Base-by-base conservation (phyloP, 2,888 invertebrate genomes). In the Caenorhabditis uteleia region DNA sequence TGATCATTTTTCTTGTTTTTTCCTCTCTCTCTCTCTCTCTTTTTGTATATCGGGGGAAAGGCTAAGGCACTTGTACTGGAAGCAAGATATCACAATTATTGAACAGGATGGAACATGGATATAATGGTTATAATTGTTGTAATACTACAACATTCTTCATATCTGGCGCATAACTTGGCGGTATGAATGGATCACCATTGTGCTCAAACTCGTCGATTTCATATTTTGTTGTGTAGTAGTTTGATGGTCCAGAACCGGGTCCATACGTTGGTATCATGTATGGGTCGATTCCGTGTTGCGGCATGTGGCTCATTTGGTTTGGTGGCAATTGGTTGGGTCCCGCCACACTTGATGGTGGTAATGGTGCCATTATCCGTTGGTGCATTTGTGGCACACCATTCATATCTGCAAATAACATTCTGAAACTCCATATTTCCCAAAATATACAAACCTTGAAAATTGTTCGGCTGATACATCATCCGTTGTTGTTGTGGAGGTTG, bases 111-210 rank as follows among this genome's bases (percentile, higher is more conserved):
- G 26, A 38, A n/a, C n/a, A n/a, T n/a, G n/a, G n/a, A n/a, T n/a
- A n/a, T n/a, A 12, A 34, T 27, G 14, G 34, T 71, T 70, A 81
- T 44, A 81, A 68, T 31, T 73, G 80, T 57, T 82, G 82, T 44
- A 82, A 61, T 14, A 82, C 77, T 14, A 82, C 82, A 33, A 74
- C 73, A 48, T 75, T 79, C 55, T 82, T 80, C 72, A 74, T 74
- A 40, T 80, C 79, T 14, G 74, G 74, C 6, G 79, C 75, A 44
- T 80, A 82, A 45, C 70, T 70, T 8, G 82, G 82, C 18, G 81
- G 81, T 12, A 79, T 66, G 58, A 79, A 80, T 18, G 80, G 81
- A 48, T 81, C 79, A 10, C 77, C 73, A 14, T 70, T 70, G n/a
- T 67, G 67, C 40, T 68, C 70, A 14, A 65, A 61, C 21, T 57